Percentiles rank a stretch among this genome's conserved stretches.
Evolutionary conservation across 2,888 invertebrate genomes (phyloP).

Genomic region (Ennomos quercinarius): DNA sequence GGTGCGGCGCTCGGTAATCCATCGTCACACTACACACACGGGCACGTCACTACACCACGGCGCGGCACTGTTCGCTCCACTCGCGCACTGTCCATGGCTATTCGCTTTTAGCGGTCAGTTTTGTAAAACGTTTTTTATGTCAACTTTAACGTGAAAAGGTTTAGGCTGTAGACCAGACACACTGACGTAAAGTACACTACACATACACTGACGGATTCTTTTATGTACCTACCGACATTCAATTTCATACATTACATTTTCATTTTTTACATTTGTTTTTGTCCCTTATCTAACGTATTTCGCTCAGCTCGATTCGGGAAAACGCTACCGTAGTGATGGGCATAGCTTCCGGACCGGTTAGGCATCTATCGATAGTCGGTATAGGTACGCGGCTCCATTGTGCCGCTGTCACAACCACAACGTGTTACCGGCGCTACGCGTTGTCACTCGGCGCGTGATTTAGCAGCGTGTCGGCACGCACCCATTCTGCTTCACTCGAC

Average conservation of each 20-base stretch:
- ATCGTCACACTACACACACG: conserved; percentile 55
- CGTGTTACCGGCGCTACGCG: conserved; percentile 6
- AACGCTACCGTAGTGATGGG: not conserved
- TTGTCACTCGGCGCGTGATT: conserved; percentile 54
- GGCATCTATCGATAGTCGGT: not conserved
- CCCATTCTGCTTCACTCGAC: conserved; percentile 60
- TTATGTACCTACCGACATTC: no score
- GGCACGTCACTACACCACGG: conserved; percentile 43
- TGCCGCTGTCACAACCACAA: not conserved
- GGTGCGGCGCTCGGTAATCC: conserved; percentile 80
- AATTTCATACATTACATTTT: no score
- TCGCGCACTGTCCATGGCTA: conserved; percentile 36
- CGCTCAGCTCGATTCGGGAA: not conserved
- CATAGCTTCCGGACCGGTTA: not conserved
- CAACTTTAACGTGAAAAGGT: conserved; percentile 1
- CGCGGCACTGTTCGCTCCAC: conserved; percentile 36
- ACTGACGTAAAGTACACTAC: no score
- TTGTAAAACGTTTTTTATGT: not conserved
- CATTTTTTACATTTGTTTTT: no score
- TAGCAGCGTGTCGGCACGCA: conserved; percentile 54
- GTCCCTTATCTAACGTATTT: no score
- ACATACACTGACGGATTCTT: no score
- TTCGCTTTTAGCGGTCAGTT: conserved; percentile 44
- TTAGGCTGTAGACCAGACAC: not conserved
- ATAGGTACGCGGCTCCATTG: conserved; percentile 39